Evolutionary conservation across 2,113 vertebrate genomes (phyloP).

Genomic region (Colius striatus): DNA sequence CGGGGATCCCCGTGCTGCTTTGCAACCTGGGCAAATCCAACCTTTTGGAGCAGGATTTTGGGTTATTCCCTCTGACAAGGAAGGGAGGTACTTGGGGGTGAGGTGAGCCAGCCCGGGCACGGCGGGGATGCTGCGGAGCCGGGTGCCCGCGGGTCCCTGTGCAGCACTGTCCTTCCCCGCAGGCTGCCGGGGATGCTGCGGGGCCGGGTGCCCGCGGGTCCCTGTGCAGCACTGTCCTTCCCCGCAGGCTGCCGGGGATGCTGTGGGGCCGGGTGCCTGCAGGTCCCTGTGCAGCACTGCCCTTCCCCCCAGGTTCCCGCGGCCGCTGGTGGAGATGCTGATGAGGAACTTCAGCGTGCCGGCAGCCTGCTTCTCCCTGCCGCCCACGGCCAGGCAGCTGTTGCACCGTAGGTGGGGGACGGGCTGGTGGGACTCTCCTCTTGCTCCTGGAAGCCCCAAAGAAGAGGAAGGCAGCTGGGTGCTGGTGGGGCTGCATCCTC

Average conservation of each 20-base stretch:
- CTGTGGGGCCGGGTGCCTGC: not conserved
- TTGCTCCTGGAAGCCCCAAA: not conserved
- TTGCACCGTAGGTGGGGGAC: constrained; percentile 68
- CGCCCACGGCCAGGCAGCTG: constrained; percentile 71
- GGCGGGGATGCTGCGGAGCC: no score
- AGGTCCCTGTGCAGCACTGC: rapidly evolving
- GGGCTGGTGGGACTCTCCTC: not conserved
- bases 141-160: rapidly evolving
- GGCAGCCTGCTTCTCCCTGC: constrained; percentile 70
- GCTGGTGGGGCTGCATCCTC: not conserved
- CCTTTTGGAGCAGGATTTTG: not conserved
- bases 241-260: not conserved
- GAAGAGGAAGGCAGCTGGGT: not conserved
- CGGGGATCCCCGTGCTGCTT: rapidly evolving
- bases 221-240: not conserved
- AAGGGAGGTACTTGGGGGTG: not conserved
- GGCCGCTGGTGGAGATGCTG: constrained; percentile 67
- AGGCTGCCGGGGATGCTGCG: not conserved
- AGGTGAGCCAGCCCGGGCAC: not conserved
- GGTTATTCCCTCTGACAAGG: not conserved
- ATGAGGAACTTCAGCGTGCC: constrained; percentile 74
- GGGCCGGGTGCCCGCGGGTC: not conserved
- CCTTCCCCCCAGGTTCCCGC: constrained; percentile 59
- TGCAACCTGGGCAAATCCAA: not conserved
- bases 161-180: not conserved